Base-by-base conservation (phyloP, 2,888 invertebrate genomes). In the Germaria angustata region DNA sequence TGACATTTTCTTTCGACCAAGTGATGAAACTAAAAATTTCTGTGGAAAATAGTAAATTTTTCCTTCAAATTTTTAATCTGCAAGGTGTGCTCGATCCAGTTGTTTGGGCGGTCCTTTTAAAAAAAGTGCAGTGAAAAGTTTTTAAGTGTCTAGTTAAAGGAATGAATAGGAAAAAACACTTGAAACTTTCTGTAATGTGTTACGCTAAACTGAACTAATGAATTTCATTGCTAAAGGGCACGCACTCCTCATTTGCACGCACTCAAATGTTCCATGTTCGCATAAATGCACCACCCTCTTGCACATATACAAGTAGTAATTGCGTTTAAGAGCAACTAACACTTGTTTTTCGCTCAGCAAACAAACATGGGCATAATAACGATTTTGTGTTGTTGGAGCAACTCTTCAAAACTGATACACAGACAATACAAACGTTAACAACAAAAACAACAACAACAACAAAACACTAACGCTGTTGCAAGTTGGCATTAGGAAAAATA, bases 201-300 rank as follows among this genome's bases (percentile, higher is more conserved):
- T 57, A 22, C 49, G 57, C 71, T 72, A 34, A 57, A 49, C 63
- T 72, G 51, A 55, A 63, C 69, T 63, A 65, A 65, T 65, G 78
- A 79, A 65, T 65, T 65, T 57, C 46, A 39, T 6, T 17, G 55
- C 55, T 79, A 22, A 55, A 65, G 57, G 63, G 36, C 55, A 28
- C 41, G 15, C 41, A 34, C 15, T 17, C 41, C 11, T n/a, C n/a
- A n/a, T 51, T 61, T 24, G 13, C 7, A 75, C 22, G 13, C 34
- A 75, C 44, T 17, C 2, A 44, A 8, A 65, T 11, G 11, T 65
- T 61, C 2, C 39, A 39, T 28, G 8, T 44, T 11, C n/a, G 3
- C 28, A 32, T 17, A 46, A 41, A 46, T 28, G 11, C 36, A 17
- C 22, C 22, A 15, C 46, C 15, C 17, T 17, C 28, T 5, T 28